These are phyloP conservation scores for Dicentrarchus labrax DNA, from an alignment of 2,113 vertebrate species.

Conservation along the genomic window DNA sequence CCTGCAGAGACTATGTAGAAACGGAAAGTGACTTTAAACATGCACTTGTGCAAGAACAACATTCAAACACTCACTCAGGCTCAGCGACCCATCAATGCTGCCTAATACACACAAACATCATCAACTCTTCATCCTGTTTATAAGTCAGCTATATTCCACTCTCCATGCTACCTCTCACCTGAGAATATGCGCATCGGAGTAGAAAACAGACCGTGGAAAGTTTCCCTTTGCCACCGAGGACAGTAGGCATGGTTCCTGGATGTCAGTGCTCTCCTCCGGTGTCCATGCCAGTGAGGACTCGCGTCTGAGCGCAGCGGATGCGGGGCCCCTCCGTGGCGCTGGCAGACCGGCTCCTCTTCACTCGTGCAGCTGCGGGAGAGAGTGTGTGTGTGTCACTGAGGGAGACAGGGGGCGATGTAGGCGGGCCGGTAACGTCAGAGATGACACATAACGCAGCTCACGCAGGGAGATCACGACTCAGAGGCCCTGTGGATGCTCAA, in stretches of 20 bases:
- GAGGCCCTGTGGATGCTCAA: slow-evolving; percentile 11
- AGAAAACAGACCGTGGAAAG: slow-evolving; percentile 80
- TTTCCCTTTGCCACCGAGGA: slow-evolving; percentile 79
- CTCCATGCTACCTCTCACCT: slow-evolving; percentile 74
- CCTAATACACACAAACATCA: neutral
- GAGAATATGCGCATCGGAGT: slow-evolving; percentile 78
- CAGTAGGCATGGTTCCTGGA: slow-evolving; percentile 83
- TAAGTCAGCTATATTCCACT: neutral
- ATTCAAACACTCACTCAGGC: neutral
- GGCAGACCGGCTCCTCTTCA: slow-evolving; percentile 8
- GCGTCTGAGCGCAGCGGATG: slow-evolving; percentile 31
- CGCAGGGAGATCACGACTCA: slow-evolving; percentile 69
- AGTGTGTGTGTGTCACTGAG: slow-evolving; percentile 32
- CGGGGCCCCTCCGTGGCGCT: slow-evolving; percentile 7
- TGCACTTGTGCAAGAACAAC: neutral
- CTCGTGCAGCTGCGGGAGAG: slow-evolving; percentile 42
- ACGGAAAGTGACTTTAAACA: neutral
- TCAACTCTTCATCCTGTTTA: neutral
- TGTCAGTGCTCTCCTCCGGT: slow-evolving; percentile 68
- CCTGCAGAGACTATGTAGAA: neutral
- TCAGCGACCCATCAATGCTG: neutral
- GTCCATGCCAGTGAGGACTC: slow-evolving; percentile 77
- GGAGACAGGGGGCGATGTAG: slow-evolving; percentile 56
- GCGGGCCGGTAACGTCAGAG: slow-evolving; percentile 72
- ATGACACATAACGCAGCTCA: slow-evolving; percentile 66